Conservation (phyloP, 2,797 vertebrate genomes). For the Poeciliopsis paucimaculata region DNA sequence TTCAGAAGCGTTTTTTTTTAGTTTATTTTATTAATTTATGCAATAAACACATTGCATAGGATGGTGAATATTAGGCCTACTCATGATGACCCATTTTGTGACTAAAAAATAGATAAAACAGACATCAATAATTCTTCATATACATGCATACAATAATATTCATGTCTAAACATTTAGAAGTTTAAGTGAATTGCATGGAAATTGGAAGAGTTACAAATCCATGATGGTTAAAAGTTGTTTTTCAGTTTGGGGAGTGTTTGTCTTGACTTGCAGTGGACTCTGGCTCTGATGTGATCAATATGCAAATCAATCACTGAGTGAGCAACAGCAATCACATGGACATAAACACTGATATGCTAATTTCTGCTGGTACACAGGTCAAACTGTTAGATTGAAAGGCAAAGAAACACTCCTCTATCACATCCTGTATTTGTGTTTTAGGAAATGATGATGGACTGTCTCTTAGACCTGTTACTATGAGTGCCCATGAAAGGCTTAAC, state of each 20-base stretch:
- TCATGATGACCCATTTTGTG: not conserved
- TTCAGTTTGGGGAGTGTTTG: constrained; percentile 13
- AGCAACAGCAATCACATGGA: constrained; percentile 22
- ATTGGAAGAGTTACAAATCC: not conserved
- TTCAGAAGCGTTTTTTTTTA: not conserved
- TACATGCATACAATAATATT: no score
- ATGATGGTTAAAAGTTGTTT: constrained; percentile 13
- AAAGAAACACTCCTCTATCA: not conserved
- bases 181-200: not conserved
- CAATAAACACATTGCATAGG: not conserved
- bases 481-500: not conserved
- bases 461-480: constrained; percentile 19
- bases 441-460: not conserved
- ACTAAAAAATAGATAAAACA: not conserved
- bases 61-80: not conserved
- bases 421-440: constrained; percentile 1
- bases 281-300: constrained; percentile 41
- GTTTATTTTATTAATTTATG: not conserved
- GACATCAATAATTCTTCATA: not conserved
- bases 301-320: constrained; percentile 38
- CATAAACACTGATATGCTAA: constrained; percentile 46
- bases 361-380: constrained; percentile 34
- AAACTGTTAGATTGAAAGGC: constrained; percentile 23
- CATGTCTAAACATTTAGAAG: not conserved
- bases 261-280: constrained; percentile 3